Base-by-base conservation (phyloP, 2,797 vertebrate species). In the Lutjanus campechanus region DNA sequence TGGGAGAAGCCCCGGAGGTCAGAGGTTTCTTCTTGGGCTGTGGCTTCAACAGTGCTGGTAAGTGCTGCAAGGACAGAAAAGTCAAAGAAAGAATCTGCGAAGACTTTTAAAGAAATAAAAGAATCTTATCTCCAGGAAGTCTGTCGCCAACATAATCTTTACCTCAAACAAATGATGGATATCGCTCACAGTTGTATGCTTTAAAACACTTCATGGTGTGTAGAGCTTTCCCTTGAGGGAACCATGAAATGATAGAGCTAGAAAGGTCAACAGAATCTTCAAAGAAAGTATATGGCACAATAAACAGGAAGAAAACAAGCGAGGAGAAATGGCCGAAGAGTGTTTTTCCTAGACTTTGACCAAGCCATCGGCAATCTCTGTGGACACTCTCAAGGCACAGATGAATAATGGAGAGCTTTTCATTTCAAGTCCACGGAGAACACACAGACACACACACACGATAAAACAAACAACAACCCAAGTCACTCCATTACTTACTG, bases 11-110 rank as follows among this genome's bases (percentile, higher is more conserved):
- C 0, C 98, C 98, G 0, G 98, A 99, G 51, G 96, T 99, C 70
- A 92, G 98, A 62, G 98, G 98, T 0, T 99, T 97, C 94, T 99
- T 98, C 91, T 93, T 99, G 5, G 98, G 98, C 83, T 99, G 98
- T 0, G 98, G 98, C 77, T 99, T 99, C 95, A 99, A 99, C 94
- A 99, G 98, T 0, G 98, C 98, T 0, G 98, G 98, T 98, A 79
- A 77, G 94, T 76, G 36, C 47, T 51, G 22, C 6, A 22, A 25
- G 9, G 12, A 17, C 9, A 16, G 49, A 53, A 15, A 22, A 36
- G 58, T 11, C 0, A 4, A 29, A 19, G 7, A 3, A 25, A 36
- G 11, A 44, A 20, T 1, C 2, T 4, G 17, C 1, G 10, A 5
- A 25, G 7, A 20, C 15, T 70, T 49, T 43, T 7, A 40, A 69